Evolutionary conservation across 1,140 invertebrate genomes (phyloP).

Genomic region (Lethocerus indicus): DNA sequence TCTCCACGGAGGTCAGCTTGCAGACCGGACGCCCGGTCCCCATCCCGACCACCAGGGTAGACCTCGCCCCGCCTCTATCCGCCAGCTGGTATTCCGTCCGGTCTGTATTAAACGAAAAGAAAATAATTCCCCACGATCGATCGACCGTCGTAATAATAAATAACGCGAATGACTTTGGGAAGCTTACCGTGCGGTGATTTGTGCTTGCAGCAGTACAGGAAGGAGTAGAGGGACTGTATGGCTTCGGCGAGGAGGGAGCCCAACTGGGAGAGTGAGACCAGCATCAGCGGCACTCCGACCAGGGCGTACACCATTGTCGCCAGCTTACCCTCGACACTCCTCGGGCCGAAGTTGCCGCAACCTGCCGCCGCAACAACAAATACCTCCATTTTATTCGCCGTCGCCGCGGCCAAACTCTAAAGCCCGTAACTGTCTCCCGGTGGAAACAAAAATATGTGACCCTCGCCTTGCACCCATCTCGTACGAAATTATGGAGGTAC

Average conservation of each 20-base stretch:
- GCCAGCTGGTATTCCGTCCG: conserved; percentile 5
- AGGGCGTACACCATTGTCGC: conserved; percentile 76
- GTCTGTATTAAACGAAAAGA: background rate
- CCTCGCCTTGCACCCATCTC: background rate
- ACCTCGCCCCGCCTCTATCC: conserved; percentile 3
- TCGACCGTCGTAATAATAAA: too few relatives aligned
- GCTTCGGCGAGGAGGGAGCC: conserved; percentile 60
- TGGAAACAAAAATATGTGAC: background rate
- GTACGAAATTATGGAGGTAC: background rate
- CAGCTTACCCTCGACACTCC: conserved; percentile 55
- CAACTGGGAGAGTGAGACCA: conserved; percentile 71
- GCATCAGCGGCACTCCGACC: conserved; percentile 68
- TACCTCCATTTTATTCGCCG: background rate
- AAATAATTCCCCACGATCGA: too few relatives aligned
- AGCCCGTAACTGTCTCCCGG: background rate
- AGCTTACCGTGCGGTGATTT: background rate
- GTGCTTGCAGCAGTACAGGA: conserved; percentile 36
- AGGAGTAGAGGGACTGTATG: conserved; percentile 50
- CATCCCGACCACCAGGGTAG: conserved; percentile 12
- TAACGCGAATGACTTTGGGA: background rate
- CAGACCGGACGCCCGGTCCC: conserved; percentile 15
- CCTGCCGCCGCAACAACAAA: conserved; percentile 28
- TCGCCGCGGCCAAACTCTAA: background rate
- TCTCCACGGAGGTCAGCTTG: conserved; percentile 14
- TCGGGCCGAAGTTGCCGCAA: conserved; percentile 64